These are phyloP conservation scores for Pteropus rufus DNA, from an alignment of 2,797 vertebrate genomes.

Conservation along the genomic window DNA sequence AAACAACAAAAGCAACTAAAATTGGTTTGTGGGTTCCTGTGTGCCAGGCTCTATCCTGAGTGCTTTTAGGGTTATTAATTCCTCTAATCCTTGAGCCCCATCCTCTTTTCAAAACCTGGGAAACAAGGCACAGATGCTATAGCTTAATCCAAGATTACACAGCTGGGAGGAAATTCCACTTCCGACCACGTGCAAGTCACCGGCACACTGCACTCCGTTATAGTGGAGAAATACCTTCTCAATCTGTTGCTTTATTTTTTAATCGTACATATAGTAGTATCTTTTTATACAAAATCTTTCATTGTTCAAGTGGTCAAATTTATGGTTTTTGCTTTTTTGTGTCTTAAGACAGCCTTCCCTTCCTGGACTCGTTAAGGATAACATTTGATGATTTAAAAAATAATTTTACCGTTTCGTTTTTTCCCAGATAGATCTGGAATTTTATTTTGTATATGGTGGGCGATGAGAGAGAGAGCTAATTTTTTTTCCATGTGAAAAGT, in stretches of 20 bases:
- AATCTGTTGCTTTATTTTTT: not conserved
- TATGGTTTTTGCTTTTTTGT: not conserved
- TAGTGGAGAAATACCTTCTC: not conserved
- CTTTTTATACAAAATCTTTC: not conserved
- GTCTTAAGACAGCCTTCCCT: not conserved
- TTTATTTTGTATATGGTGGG: not conserved
- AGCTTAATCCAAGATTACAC: not conserved
- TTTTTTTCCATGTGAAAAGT: not conserved
- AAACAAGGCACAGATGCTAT: not conserved
- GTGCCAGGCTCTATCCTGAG: not conserved
- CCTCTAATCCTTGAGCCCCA: not conserved
- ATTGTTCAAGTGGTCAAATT: not conserved
- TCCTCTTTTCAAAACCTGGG: not conserved
- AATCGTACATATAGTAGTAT: not conserved
- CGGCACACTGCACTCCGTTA: not conserved
- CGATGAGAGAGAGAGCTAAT: not conserved
- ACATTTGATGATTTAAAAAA: not conserved
- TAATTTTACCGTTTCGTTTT: not conserved
- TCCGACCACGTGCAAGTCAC: not conserved
- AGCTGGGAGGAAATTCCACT: not conserved
- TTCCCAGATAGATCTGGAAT: not conserved
- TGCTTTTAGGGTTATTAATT: not conserved
- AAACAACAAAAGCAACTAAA: not conserved
- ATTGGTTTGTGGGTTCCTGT: not conserved
- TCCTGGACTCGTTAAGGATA: not conserved